phyloP scores from a whole-genome alignment of 2,113 vertebrate species.

The Eidolon helvum region DNA sequence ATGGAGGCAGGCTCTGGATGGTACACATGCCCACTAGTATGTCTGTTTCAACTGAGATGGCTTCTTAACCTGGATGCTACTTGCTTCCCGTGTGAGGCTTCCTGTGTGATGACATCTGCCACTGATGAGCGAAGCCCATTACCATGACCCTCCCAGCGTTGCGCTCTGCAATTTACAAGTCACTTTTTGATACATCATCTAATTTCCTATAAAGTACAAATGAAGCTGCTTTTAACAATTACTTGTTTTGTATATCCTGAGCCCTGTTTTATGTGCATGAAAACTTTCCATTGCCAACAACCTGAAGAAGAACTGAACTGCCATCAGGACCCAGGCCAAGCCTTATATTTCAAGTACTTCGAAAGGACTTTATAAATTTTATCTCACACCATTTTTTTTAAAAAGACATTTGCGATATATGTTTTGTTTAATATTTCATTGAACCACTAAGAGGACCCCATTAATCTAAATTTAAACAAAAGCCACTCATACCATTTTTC shows the following conservation, averaged over 20 bases:
- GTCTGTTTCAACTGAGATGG: background rate
- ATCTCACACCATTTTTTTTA: background rate
- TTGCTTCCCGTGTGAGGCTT: background rate
- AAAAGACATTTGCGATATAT: background rate
- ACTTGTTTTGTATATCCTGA: fast-evolving
- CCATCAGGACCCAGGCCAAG: background rate
- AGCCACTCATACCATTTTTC: background rate
- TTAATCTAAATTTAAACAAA: slow-evolving; percentile 22
- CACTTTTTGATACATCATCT: background rate
- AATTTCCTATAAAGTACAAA: background rate
- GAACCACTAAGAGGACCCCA: background rate
- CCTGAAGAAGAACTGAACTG: background rate
- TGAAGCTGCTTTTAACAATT: background rate
- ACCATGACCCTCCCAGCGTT: background rate
- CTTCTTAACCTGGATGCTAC: background rate
- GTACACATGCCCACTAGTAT: background rate
- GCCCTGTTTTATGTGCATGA: fast-evolving
- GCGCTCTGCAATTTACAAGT: background rate
- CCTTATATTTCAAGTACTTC: background rate
- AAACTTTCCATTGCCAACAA: background rate
- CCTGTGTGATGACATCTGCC: too few relatives aligned
- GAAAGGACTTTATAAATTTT: background rate
- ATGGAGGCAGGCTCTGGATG: background rate
- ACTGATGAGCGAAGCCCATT: fast-evolving
- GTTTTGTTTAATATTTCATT: background rate